These are phyloP conservation scores for Phalera bucephala DNA, from an alignment of 2,888 invertebrate species.

Conservation along the genomic window DNA sequence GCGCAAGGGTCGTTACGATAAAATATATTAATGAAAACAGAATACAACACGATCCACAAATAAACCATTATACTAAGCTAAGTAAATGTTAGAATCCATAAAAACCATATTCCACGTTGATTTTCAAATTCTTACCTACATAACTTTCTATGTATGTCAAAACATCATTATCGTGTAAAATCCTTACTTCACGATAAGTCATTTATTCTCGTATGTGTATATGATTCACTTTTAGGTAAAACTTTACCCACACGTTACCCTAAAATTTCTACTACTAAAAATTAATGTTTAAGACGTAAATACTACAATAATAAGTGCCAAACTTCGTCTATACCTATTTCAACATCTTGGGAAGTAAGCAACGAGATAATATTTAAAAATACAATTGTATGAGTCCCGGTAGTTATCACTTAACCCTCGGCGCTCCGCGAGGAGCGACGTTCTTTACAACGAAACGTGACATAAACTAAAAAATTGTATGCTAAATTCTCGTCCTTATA, in stretches of 20 bases:
- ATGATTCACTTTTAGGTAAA: too few species aligned
- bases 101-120: neutral
- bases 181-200: too few species aligned
- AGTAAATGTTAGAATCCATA: neutral
- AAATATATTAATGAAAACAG: too few species aligned
- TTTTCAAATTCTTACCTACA: too few species aligned
- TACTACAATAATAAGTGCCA: constrained; percentile 34
- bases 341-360: constrained; percentile 16
- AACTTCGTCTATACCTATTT: constrained; percentile 12
- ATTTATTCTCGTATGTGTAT: too few species aligned
- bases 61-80: neutral
- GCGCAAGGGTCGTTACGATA: too few species aligned
- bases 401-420: constrained; percentile 1
- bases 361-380: constrained; percentile 14
- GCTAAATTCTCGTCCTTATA: constrained; percentile 14
- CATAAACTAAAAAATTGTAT: too few species aligned
- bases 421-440: constrained; percentile 13
- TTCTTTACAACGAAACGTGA: constrained; percentile 35
- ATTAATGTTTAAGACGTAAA: too few species aligned
- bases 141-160: neutral
- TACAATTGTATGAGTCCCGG: constrained; percentile 10
- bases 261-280: too few species aligned
- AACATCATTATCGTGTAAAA: too few species aligned
- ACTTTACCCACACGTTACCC: too few species aligned
- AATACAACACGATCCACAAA: neutral